Conservation (phyloP, 2,888 invertebrate species). For the Rhagonycha fulva region DNA sequence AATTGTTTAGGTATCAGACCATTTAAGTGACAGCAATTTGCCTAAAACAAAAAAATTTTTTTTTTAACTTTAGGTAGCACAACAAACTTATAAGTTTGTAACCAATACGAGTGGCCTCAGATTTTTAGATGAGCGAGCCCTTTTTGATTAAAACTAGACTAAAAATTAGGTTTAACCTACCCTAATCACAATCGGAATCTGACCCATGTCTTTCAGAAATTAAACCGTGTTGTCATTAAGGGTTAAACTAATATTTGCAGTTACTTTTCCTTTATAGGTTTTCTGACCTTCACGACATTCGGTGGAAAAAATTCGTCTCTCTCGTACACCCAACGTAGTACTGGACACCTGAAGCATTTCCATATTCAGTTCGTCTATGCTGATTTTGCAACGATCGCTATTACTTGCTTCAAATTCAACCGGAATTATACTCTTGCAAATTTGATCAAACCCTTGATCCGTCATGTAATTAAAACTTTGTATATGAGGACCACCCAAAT, state of each 20-base stretch:
- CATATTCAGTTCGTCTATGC: conserved; percentile 68
- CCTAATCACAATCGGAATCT: too few species aligned
- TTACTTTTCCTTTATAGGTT: too few species aligned
- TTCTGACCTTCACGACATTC: too few species aligned
- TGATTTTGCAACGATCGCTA: conserved; percentile 67
- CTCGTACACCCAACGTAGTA: conserved; percentile 68
- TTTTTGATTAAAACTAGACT: too few species aligned
- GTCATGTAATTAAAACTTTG: conserved; percentile 92
- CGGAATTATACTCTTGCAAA: conserved; percentile 68
- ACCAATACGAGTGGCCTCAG: conserved; percentile 86
- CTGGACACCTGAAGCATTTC: conserved; percentile 69
- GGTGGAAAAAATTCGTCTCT: conserved; percentile 69
- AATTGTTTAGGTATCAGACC: conserved; percentile 76
- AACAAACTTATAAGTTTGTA: conserved; percentile 62
- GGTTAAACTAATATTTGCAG: too few species aligned
- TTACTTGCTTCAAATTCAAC: conserved; percentile 71
- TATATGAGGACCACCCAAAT: conserved; percentile 81
- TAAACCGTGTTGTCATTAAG: too few species aligned
- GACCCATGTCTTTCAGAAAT: too few species aligned
- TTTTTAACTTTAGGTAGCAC: not conserved
- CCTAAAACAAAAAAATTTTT: conserved; percentile 57
- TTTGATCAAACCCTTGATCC: conserved; percentile 72
- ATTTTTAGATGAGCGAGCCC: too few species aligned
- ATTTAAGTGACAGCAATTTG: conserved; percentile 82
- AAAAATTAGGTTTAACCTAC: conserved; percentile 62